Evolutionary conservation across 2,797 vertebrate genomes (phyloP), one percentile per base, ranked within the genome.

Genomic region (Bradypodion pumilum): DNA sequence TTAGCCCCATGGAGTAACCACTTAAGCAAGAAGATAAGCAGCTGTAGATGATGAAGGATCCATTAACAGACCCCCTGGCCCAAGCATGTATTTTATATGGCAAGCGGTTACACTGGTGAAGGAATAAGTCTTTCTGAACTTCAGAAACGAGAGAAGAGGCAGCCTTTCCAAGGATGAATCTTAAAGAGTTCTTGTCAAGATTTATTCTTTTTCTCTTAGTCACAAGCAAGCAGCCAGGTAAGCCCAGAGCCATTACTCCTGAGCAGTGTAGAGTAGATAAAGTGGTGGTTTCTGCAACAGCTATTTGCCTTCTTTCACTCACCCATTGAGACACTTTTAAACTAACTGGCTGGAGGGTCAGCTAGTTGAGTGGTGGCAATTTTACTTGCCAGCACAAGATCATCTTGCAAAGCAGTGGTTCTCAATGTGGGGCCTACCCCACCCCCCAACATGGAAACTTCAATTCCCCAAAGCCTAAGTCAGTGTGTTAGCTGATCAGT

Each of bases 141-240:
- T 68, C 85, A 89, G 83, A 91, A 92, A 91, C 84, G 2, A 83
- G 46, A 86, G 89, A 91, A 77, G 79, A 89, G 66, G 29, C 87
- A 89, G 94, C 84, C 89, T 93, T 90, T 91, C 63, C 87, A 79
- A 88, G 89, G 92, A 92, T 90, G 81, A 91, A 90, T 90, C 84
- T 79, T 84, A 83, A 90, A 73, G 77, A 62, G 78, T 63, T 84
- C 82, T 60, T 60, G 80, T 89, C 80, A 86, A 88, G 89, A 92
- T 93, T 88, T 90, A 86, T 92, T 91, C 84, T 87, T 32, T 86
- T 84, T 74, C 68, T 74, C 84, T 81, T 0, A 1, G 85, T 87
- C 60, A 80, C 88, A 89, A 87, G 32, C 40, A 70, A 46, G 80
- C 40, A 59, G 56, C 0, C 0, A 19, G 0, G 0, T 83, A 85